Evolutionary conservation across 2,888 invertebrate genomes (phyloP).

Genomic region (Andrena flavipes): DNA sequence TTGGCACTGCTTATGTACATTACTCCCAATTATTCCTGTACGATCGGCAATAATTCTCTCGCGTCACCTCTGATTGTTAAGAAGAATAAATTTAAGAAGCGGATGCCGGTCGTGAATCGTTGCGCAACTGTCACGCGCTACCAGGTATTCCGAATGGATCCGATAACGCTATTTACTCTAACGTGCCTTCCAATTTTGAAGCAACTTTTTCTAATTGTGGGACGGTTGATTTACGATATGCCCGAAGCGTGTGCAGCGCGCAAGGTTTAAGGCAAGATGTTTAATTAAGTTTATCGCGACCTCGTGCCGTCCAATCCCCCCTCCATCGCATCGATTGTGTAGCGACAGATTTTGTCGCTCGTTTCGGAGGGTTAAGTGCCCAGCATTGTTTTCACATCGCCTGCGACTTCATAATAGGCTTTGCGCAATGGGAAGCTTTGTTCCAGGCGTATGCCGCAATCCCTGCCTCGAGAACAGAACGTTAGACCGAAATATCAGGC

Average conservation of each 20-base stretch:
- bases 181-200: not conserved
- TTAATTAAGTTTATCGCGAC: constrained; percentile 1
- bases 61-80: not conserved
- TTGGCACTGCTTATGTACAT: not conserved
- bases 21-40: not conserved
- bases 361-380: constrained; percentile 13
- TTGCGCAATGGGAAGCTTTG: constrained; percentile 51
- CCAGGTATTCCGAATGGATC: not conserved
- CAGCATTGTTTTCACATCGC: constrained; percentile 41
- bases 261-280: not conserved
- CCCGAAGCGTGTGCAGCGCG: too few relatives aligned
- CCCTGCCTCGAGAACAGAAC: constrained; percentile 38
- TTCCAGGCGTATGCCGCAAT: constrained; percentile 36
- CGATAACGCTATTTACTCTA: not conserved
- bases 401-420: constrained; percentile 41
- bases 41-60: not conserved
- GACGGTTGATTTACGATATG: too few relatives aligned
- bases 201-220: not conserved
- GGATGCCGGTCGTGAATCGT: not conserved
- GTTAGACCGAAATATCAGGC: constrained; percentile 61
- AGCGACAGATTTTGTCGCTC: constrained; percentile 11
- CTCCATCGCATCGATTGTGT: not conserved
- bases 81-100: not conserved
- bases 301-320: not conserved
- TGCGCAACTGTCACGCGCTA: not conserved